Conservation (phyloP, 2,888 invertebrate species). For the Lasioglossum malachurum region DNA sequence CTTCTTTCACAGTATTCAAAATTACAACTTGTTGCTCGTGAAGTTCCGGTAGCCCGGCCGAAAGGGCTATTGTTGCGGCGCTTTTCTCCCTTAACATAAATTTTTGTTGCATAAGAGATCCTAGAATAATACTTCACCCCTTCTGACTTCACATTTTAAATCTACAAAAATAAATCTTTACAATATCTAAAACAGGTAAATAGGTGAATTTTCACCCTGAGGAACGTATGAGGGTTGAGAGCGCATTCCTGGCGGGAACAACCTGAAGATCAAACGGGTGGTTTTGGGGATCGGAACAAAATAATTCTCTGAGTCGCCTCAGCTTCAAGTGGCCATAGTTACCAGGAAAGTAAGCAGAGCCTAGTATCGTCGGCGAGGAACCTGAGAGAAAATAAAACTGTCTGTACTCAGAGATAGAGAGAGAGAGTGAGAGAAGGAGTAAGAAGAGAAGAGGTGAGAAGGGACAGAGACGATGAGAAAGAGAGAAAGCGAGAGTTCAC, state of each 20-base stretch:
- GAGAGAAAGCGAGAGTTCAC: constrained; percentile 47
- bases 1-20: background rate
- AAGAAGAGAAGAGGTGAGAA: constrained; percentile 19
- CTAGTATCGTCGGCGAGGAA: background rate
- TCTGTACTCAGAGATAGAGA: background rate
- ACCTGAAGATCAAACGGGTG: too few species aligned
- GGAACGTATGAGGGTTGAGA: background rate
- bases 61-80: too few species aligned
- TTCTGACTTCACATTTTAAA: too few species aligned
- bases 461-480: constrained; percentile 34
- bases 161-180: too few species aligned
- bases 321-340: background rate
- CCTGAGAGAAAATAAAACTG: constrained; percentile 3
- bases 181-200: too few species aligned
- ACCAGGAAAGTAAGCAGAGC: background rate
- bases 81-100: too few species aligned
- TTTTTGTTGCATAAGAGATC: too few species aligned
- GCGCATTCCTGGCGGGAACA: background rate
- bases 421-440: background rate
- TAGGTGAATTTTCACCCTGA: background rate
- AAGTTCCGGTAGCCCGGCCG: background rate
- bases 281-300: too few species aligned
- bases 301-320: background rate
- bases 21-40: background rate
- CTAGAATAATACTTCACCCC: too few species aligned